Evolutionary conservation across 2,113 vertebrate genomes (phyloP), one percentile per base, ranked within the genome.

Genomic region (Clinocottus analis): DNA sequence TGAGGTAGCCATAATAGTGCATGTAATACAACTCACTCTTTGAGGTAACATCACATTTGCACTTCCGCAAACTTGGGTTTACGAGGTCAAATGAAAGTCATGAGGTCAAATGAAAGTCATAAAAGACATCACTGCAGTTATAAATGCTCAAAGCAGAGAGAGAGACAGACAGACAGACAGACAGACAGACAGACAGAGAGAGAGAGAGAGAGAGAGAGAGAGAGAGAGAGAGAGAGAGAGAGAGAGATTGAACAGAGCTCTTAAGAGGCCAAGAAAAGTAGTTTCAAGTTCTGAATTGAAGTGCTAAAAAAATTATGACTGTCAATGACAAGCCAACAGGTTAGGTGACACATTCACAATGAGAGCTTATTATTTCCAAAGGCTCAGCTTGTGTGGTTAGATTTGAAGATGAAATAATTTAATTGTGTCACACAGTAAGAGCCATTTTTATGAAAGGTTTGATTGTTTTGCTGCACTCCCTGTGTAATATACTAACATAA

Each of bases 41-140:
- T 31, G 35, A 68, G 41, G 17, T 62, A 23, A 63, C 14, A 12
- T 70, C 25, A 29, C 25, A 76, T 4, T 77, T 61, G 72, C 13
- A 23, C 56, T 56, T 56, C 37, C 39, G 35, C 27, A 68, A 72
- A 71, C 17, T 7, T 31, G 13, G 41, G 51, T 65, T 29, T 47
- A 64, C 47, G 27, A 37, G 17, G 7, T 23, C 55, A 13, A 37
- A 14, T n/a, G 8, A 39, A 39, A 56, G 41, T 27, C 37, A 37
- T 58, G 27, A 37, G 17, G 7, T 23, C 55, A 13, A 37, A 14
- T n/a, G 8, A 39, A 39, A 56, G 41, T 27, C 37, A 37, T 19
- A 27, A 60, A 27, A 7, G 29, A 14, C 2, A 29, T 41, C n/a
- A 41, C 35, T 63, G 55, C 17, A 1, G 25, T 29, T 23, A 14